Conservation (phyloP, 2,113 vertebrate species). For the Arizona elegans region DNA sequence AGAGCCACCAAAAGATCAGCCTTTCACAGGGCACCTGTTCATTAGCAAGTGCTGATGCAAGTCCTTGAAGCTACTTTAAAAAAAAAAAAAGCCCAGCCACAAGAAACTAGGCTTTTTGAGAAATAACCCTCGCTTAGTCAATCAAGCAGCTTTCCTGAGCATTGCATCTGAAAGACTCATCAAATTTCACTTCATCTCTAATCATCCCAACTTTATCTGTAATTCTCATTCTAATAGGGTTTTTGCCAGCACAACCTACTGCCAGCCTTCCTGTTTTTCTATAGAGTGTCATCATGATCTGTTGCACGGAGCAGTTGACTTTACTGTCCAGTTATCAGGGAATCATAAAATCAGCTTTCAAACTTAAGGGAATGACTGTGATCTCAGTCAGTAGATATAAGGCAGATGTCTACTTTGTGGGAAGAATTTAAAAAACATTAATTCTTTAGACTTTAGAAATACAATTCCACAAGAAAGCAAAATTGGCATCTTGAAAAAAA, state of each 20-base stretch:
- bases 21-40: constrained; percentile 13
- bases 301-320: accelerated
- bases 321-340: background rate
- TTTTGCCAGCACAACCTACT: constrained; percentile 7
- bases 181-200: accelerated
- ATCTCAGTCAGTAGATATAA: background rate
- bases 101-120: background rate
- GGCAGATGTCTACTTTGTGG: background rate
- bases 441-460: background rate
- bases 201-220: background rate
- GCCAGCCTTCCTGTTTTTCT: background rate
- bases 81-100: background rate
- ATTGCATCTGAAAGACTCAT: background rate
- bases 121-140: background rate
- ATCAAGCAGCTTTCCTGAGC: background rate
- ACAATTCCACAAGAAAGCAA: accelerated
- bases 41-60: background rate
- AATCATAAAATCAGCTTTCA: background rate
- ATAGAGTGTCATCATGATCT: background rate
- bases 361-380: background rate
- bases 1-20: background rate
- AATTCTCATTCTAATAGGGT: background rate
- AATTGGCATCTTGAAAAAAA: background rate
- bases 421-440: background rate
- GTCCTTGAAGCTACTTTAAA: background rate